Evolutionary conservation across 2,113 vertebrate genomes (phyloP).

Genomic region (Grammomys dolichurus): DNA sequence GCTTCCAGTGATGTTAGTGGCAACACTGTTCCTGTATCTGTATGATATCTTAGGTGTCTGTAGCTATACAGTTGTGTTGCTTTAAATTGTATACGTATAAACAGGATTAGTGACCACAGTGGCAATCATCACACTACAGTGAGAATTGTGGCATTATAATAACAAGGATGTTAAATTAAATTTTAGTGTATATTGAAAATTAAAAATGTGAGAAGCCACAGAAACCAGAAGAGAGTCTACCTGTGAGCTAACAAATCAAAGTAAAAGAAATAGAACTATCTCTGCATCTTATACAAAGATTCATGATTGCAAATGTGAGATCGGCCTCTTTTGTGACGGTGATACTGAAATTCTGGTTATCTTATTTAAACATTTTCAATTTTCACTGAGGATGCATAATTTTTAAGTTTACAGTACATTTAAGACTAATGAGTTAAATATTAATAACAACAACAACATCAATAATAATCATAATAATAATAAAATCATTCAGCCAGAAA

Average conservation of each 20-base stretch:
- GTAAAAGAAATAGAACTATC: background rate
- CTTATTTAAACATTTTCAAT: constrained; percentile 20
- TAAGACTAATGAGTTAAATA: constrained; percentile 47
- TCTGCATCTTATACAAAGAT: background rate
- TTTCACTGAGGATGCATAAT: background rate
- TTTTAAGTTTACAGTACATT: background rate
- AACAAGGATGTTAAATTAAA: background rate
- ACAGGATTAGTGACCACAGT: background rate
- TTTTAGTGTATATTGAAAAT: background rate
- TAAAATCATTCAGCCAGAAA: background rate
- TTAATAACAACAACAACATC: too few relatives aligned
- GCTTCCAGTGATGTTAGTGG: background rate
- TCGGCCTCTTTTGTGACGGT: background rate
- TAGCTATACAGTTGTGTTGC: background rate
- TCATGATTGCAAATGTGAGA: constrained; percentile 17
- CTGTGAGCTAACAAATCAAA: background rate
- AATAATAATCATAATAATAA: too few relatives aligned
- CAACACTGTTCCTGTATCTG: background rate
- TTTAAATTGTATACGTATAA: background rate
- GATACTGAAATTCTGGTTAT: background rate
- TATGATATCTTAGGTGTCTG: background rate
- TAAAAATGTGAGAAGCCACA: background rate
- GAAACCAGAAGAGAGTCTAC: background rate
- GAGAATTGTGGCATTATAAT: background rate
- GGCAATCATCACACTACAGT: background rate